phyloP scores from a whole-genome alignment of 2,888 invertebrate species.

The Thymelicus acteon region DNA sequence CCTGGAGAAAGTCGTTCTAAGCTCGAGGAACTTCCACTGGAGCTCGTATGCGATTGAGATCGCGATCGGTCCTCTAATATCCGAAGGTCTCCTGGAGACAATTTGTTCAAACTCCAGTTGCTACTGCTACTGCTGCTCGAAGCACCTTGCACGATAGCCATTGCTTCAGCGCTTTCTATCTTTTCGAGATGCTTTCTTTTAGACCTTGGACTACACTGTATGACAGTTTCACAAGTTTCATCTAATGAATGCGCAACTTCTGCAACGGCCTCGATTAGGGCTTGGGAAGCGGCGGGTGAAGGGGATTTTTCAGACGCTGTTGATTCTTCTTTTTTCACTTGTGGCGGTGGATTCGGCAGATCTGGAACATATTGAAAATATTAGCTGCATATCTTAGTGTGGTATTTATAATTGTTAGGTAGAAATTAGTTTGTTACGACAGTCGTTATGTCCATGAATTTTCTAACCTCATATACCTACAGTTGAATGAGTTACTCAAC shows the following conservation, averaged over 20 bases:
- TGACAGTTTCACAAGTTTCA: conserved; percentile 88
- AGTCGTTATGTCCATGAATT: too few species aligned
- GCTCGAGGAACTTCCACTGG: conserved; percentile 81
- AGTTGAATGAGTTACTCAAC: too few species aligned
- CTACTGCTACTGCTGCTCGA: conserved; percentile 82
- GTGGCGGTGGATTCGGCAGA: conserved; percentile 53
- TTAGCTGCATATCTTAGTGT: neutral
- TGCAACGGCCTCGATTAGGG: conserved; percentile 87
- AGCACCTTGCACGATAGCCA: conserved; percentile 76
- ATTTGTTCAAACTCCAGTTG: conserved; percentile 81
- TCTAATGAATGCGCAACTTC: conserved; percentile 88
- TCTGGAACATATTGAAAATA: conserved; percentile 56
- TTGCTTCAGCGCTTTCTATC: conserved; percentile 76
- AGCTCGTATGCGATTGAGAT: conserved; percentile 80
- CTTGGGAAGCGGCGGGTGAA: conserved; percentile 69
- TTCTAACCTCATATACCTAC: too few species aligned
- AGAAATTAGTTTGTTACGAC: too few species aligned
- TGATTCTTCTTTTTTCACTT: conserved; percentile 58
- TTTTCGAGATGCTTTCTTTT: conserved; percentile 80
- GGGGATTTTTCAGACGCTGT: conserved; percentile 53
- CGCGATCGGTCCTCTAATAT: conserved; percentile 78
- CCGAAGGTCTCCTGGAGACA: conserved; percentile 79
- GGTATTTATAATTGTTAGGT: too few species aligned
- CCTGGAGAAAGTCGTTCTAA: conserved; percentile 80
- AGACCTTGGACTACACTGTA: conserved; percentile 85